Percentiles rank a stretch among this genome's conserved stretches.
phyloP scores from a whole-genome alignment of 2,113 vertebrate genomes.

The Notechis scutatus region DNA sequence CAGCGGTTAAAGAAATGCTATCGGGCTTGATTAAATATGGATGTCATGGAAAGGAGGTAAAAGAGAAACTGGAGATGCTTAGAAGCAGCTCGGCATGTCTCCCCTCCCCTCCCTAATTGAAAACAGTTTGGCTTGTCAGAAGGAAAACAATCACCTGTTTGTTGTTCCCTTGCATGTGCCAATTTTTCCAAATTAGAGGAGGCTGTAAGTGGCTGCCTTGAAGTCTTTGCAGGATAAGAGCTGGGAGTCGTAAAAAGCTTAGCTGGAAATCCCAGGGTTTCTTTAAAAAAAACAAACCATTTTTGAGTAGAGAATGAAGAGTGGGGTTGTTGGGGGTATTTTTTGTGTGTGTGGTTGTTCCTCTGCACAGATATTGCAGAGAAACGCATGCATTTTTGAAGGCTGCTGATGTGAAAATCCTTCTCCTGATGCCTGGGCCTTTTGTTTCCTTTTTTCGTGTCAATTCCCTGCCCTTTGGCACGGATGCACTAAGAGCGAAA shows the following conservation, averaged over 20 bases:
- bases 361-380: neutral
- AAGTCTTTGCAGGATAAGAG: neutral
- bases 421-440: neutral
- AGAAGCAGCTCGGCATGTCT: neutral
- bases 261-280: neutral
- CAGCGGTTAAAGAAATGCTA: neutral
- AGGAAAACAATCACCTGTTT: neutral
- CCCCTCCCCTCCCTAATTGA: neutral
- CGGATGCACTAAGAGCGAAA: slow-evolving; percentile 42
- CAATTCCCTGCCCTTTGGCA: slow-evolving; percentile 27
- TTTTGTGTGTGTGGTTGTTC: neutral
- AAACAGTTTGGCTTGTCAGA: neutral
- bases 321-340: neutral
- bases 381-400: neutral
- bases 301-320: neutral
- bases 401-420: slow-evolving; percentile 1
- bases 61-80: neutral
- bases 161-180: neutral
- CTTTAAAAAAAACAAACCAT: neutral
- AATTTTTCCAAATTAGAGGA: neutral
- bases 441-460: slow-evolving; percentile 48
- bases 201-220: neutral
- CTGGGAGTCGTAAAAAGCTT: neutral
- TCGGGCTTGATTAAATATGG: neutral
- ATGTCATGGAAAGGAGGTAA: neutral